These are phyloP conservation scores for Macrotus californicus DNA, from an alignment of 2,113 vertebrate species.

Conservation along the genomic window DNA sequence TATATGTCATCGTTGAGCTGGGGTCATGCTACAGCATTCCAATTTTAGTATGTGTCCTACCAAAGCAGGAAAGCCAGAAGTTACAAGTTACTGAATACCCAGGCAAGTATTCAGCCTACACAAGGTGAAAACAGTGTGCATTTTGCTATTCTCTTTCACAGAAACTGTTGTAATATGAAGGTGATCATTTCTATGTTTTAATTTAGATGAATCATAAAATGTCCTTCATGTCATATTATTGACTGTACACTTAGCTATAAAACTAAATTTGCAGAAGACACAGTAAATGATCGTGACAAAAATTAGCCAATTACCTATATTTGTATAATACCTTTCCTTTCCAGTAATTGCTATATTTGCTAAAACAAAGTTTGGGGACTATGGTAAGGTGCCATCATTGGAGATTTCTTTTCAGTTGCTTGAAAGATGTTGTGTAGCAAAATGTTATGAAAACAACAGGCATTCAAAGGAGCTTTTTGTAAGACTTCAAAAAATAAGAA, in stretches of 20 bases:
- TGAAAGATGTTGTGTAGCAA: constrained; percentile 23
- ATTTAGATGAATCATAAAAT: constrained; percentile 40
- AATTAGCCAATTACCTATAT: constrained; percentile 35
- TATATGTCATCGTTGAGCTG: constrained; percentile 35
- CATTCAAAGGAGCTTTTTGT: constrained; percentile 27
- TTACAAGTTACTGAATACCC: constrained; percentile 40
- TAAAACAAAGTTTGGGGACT: constrained; percentile 31
- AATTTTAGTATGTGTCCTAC: constrained; percentile 35
- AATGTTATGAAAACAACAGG: constrained; percentile 35
- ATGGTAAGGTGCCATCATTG: background rate
- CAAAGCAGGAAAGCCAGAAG: constrained; percentile 39
- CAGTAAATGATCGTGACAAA: constrained; percentile 20
- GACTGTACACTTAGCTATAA: constrained; percentile 16
- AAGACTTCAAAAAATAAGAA: constrained; percentile 52
- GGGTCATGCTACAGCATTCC: constrained; percentile 42
- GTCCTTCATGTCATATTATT: background rate
- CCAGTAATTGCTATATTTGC: constrained; percentile 28
- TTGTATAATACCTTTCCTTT: constrained; percentile 37
- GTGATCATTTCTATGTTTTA: constrained; percentile 31
- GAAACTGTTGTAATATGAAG: constrained; percentile 33
- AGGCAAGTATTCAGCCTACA: constrained; percentile 3
- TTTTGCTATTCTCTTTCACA: constrained; percentile 15
- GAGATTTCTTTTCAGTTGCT: constrained; percentile 18
- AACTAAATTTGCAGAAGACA: constrained; percentile 18
- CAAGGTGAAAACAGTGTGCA: constrained; percentile 6